A percentile compares a stretch with the other conserved stretches of the same genome.
These are phyloP conservation scores for Chroicocephalus ridibundus DNA, from an alignment of 2,113 vertebrate genomes.

Conservation along the genomic window DNA sequence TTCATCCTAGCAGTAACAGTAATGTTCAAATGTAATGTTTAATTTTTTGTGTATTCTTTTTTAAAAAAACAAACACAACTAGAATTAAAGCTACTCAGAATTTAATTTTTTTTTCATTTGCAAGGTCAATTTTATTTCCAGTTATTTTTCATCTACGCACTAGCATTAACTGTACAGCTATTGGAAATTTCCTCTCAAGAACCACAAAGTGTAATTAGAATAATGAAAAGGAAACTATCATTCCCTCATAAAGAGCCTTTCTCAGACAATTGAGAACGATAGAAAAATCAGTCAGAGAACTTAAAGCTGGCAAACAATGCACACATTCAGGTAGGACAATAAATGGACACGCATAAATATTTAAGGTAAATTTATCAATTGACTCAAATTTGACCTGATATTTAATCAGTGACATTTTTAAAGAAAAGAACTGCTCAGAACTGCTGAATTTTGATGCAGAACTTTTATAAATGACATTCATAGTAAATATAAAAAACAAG, in stretches of 20 bases:
- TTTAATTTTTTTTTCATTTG: not conserved
- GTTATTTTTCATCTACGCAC: not conserved
- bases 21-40: not conserved
- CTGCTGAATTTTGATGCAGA: not conserved
- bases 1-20: conserved; percentile 84
- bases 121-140: not conserved
- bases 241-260: not conserved
- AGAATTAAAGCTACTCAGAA: not conserved
- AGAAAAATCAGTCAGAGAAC: not conserved
- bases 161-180: not conserved
- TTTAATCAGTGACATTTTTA: not conserved
- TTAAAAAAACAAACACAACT: not conserved
- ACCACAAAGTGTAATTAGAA: not conserved
- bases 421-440: not conserved
- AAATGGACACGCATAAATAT: not conserved
- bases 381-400: not conserved
- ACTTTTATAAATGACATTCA: not conserved
- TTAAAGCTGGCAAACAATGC: not conserved
- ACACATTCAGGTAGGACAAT: not conserved
- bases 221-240: not conserved
- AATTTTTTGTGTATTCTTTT: not conserved
- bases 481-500: not conserved
- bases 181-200: not conserved
- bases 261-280: not conserved
- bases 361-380: not conserved